Conservation (phyloP, 1,140 invertebrate species). For the Oryctes rhinoceros region DNA sequence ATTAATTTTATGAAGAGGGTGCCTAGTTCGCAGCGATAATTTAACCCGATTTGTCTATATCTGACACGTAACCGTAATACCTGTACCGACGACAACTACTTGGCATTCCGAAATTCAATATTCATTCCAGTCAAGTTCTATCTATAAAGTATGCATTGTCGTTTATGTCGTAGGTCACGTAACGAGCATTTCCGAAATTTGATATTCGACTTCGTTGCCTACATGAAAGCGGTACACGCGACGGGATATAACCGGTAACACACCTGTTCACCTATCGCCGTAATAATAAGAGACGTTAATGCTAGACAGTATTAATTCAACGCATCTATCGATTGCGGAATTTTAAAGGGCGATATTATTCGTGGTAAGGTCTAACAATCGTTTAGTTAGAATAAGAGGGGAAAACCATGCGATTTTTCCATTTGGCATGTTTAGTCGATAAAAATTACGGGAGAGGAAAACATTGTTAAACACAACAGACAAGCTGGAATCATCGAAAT, state of each 20-base stretch:
- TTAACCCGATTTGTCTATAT: slow-evolving; percentile 19
- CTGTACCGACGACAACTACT: neutral
- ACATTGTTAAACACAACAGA: too few relatives aligned
- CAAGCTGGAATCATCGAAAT: too few relatives aligned
- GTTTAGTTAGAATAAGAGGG: neutral
- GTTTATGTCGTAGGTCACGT: slow-evolving; percentile 51
- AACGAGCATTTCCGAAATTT: slow-evolving; percentile 55
- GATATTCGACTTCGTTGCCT: slow-evolving; percentile 49
- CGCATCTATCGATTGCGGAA: too few relatives aligned
- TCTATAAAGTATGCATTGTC: slow-evolving; percentile 40
- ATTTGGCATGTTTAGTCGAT: neutral
- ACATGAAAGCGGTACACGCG: neutral
- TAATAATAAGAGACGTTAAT: neutral
- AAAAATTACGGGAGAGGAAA: too few relatives aligned
- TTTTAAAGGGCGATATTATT: neutral
- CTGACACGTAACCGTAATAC: neutral
- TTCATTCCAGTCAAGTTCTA: slow-evolving; percentile 39
- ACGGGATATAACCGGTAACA: neutral
- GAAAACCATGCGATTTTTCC: neutral
- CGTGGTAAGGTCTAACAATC: neutral
- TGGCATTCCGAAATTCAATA: slow-evolving; percentile 38
- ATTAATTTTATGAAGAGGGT: slow-evolving; percentile 35
- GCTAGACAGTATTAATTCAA: neutral
- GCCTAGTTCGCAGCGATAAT: neutral
- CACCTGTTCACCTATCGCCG: neutral